Percentiles rank a stretch among this genome's conserved stretches.
These are phyloP conservation scores for Rhadinocentrus ornatus DNA, from an alignment of 2,797 vertebrate genomes.

Conservation along the genomic window DNA sequence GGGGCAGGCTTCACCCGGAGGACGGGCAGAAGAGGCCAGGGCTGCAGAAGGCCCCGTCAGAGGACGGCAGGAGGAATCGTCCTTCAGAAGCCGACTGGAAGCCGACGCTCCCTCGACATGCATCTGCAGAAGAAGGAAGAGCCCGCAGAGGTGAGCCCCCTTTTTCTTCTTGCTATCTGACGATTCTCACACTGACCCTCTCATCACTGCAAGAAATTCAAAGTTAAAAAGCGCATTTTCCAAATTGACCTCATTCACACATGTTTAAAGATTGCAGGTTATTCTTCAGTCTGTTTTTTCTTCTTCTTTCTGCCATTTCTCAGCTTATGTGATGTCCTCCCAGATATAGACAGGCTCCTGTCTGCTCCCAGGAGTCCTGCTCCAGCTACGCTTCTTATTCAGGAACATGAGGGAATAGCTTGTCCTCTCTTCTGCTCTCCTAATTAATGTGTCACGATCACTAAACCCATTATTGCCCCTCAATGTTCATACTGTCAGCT, in stretches of 20 bases:
- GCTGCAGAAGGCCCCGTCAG: constrained; percentile 83
- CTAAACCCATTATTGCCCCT: constrained; percentile 66
- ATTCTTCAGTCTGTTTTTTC: constrained; percentile 20
- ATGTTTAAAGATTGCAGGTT: constrained; percentile 15
- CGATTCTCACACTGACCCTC: constrained; percentile 4
- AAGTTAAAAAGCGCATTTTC: constrained; percentile 12
- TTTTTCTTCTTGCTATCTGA: background rate
- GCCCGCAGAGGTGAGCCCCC: constrained; percentile 77
- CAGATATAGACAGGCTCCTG: constrained; percentile 75
- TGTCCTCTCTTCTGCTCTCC: constrained; percentile 71
- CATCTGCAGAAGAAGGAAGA: constrained; percentile 83
- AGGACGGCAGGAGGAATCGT: constrained; percentile 80
- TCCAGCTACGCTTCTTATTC: constrained; percentile 85
- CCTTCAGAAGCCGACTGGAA: constrained; percentile 81
- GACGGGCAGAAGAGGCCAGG: constrained; percentile 75
- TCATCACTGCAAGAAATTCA: constrained; percentile 2
- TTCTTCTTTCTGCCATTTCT: constrained; percentile 40
- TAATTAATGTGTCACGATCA: constrained; percentile 78
- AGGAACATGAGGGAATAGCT: constrained; percentile 80
- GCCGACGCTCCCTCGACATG: constrained; percentile 81
- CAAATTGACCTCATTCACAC: constrained; percentile 32
- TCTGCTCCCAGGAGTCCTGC: constrained; percentile 79
- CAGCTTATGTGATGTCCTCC: constrained; percentile 62
- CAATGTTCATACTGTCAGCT: constrained; percentile 58
- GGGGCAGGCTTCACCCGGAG: constrained; percentile 73